These are phyloP conservation scores for Ochotona curzoniae DNA, from an alignment of 2,113 vertebrate species.

Conservation along the genomic window DNA sequence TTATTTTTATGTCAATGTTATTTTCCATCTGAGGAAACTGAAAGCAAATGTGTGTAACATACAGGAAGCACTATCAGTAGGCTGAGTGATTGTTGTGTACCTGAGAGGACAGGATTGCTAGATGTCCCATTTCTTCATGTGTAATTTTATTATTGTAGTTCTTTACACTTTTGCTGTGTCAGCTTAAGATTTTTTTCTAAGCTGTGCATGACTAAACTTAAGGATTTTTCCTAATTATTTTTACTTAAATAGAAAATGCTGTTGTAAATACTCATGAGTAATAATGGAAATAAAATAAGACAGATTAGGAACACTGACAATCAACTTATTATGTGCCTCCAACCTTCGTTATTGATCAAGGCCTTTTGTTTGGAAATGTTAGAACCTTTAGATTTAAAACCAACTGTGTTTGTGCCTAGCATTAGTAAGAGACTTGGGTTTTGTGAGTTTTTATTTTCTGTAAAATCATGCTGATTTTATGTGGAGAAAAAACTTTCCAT, in stretches of 20 bases:
- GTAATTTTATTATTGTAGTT: neutral
- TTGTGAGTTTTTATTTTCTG: neutral
- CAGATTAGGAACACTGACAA: neutral
- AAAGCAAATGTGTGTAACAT: neutral
- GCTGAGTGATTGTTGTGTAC: neutral
- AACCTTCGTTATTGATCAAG: neutral
- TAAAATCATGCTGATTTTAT: neutral
- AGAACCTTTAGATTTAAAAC: neutral
- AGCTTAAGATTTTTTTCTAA: constrained; percentile 5
- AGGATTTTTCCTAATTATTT: constrained; percentile 7
- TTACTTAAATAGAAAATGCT: neutral
- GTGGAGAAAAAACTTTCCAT: neutral
- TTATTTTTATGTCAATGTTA: neutral
- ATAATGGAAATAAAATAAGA: neutral
- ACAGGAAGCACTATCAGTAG: neutral
- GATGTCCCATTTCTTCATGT: neutral
- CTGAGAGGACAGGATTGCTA: neutral
- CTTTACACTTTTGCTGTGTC: neutral
- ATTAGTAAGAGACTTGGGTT: neutral
- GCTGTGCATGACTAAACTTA: neutral
- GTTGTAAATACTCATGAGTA: neutral
- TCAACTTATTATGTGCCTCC: neutral
- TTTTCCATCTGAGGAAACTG: neutral
- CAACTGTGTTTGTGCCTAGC: neutral
- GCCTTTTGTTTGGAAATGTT: neutral